Conservation (phyloP, 2,113 vertebrate species). For the Phoenicopterus ruber region DNA sequence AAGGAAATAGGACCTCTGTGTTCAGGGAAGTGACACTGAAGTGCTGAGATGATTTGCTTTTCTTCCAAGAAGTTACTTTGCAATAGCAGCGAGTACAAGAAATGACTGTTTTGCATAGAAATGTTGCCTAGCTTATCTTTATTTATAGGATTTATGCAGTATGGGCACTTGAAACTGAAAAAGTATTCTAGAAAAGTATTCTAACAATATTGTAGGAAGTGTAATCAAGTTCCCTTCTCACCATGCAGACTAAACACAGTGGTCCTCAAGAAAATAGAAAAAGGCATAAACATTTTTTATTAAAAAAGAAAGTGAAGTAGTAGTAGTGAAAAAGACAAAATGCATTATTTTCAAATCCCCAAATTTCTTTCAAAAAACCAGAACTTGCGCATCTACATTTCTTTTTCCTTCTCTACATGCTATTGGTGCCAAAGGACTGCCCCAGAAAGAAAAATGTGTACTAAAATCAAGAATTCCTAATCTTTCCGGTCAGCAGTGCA, state of each 20-base stretch:
- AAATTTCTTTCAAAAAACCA: fast-evolving
- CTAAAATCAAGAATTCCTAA: background rate
- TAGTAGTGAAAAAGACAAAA: background rate
- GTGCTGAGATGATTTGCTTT: background rate
- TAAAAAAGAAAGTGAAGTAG: background rate
- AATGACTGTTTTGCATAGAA: background rate
- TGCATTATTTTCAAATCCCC: background rate
- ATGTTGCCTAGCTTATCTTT: background rate
- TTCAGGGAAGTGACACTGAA: background rate
- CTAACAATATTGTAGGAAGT: background rate
- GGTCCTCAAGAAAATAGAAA: background rate
- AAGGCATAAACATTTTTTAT: background rate
- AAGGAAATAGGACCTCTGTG: background rate
- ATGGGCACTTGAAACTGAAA: background rate
- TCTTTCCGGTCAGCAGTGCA: background rate
- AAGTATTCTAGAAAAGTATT: background rate
- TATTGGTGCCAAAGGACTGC: background rate
- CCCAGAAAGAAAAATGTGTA: background rate
- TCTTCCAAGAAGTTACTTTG: background rate
- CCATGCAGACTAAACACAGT: background rate
- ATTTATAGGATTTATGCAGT: background rate
- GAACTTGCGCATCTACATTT: background rate
- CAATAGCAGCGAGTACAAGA: background rate
- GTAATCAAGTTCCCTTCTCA: background rate
- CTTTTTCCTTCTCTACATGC: background rate